Evolutionary conservation across 2,888 invertebrate species (phyloP), one percentile per base, ranked within the genome.

Genomic region (Nephrotoma flavescens): DNA sequence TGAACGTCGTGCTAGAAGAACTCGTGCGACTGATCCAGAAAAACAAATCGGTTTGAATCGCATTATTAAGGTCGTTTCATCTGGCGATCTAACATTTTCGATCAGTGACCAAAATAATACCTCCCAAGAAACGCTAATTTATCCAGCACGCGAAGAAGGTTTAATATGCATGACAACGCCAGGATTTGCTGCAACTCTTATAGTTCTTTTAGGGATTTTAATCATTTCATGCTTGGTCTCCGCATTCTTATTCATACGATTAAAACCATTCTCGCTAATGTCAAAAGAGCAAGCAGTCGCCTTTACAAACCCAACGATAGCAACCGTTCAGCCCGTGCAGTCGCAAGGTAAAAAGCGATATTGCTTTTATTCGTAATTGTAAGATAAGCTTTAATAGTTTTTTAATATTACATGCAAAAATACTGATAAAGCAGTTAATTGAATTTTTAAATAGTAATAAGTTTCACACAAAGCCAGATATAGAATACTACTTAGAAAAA

Each of bases 111-210:
- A 90, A 88, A 92, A 93, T 83, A 93, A 94, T 47, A 92, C 92
- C 88, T 93, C 94, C 4, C 93, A 94, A 12, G 91, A 92, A 84
- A 94, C 96, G 0, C 94, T 95, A 93, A 93, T 95, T 0, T 95
- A 95, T 89, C 96, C 96, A 3, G 94, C 95, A 3, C 92, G 93
- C 15, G 94, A 94, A 88, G 93, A 94, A 88, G 94, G 94, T 41
- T 92, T 97, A 88, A 97, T 98, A 88, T 98, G 97, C 91, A 97
- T 98, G 97, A 97, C 97, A 0, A 97, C 97, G 4, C 96, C 97
- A n/a, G 97, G 97, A 11, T 98, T 98, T 90, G 96, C 97, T 57
- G 96, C 96, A 45, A 96, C 97, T 42, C 93, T 98, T 42, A 94
- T 97, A 86, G 94, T 97, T 85, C 93, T 98, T 41, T 93, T 98